Conservation (phyloP, 2,113 vertebrate genomes). For the Oryctolagus cuniculus region DNA sequence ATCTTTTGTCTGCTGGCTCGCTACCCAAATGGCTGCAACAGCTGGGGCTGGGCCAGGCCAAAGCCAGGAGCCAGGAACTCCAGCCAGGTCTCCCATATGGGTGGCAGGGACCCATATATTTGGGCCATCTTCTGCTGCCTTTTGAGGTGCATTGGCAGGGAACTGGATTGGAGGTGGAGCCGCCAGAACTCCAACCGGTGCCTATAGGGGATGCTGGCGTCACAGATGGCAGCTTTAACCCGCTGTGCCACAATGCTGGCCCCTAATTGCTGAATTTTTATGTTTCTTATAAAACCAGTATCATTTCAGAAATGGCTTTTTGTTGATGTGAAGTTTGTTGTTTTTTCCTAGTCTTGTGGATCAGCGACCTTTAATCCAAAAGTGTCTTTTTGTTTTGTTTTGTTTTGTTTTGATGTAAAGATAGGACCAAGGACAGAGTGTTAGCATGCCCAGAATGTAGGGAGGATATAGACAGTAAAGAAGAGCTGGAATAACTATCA, state of each 20-base stretch:
- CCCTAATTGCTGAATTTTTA: neutral
- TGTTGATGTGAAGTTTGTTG: neutral
- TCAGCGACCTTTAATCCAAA: neutral
- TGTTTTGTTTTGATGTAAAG: neutral
- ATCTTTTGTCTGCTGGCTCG: no score
- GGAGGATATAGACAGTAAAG: neutral
- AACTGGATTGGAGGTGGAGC: no score
- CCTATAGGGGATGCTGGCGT: no score
- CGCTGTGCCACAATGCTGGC: no score
- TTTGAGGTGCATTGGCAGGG: no score
- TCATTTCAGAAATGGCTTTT: slow-evolving; percentile 21
- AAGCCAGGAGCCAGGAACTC: no score
- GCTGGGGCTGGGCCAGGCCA: no score
- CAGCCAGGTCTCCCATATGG: no score
- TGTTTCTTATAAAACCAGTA: slow-evolving; percentile 9
- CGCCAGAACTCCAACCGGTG: no score
- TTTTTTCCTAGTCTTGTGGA: neutral
- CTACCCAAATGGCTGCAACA: no score
- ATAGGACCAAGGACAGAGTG: neutral
- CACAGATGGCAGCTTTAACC: no score
- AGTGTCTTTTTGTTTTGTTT: neutral
- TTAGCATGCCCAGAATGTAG: neutral
- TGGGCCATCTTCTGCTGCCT: neutral
- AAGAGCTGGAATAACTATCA: neutral
- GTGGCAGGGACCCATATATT: neutral